Base-by-base conservation (phyloP, 2,113 vertebrate genomes). In the Austrofundulus limnaeus region DNA sequence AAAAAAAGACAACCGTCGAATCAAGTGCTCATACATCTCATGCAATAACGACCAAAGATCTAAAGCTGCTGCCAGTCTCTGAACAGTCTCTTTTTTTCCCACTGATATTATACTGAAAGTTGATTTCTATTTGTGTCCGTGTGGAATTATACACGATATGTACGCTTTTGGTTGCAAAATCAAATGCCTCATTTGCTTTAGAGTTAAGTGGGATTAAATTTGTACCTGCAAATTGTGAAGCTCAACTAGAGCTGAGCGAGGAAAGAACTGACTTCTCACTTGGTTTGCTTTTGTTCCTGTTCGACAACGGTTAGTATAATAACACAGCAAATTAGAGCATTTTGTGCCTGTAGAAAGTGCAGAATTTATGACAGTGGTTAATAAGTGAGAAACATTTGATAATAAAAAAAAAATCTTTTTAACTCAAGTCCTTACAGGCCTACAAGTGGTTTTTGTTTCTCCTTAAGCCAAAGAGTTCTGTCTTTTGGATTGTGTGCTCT, bases 1-100 rank as follows among this genome's bases (percentile, higher is more conserved):
- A 71, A 73, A 75, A 66, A 73, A 42, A 70, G 68, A 72, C 60
- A 66, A 69, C 34, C 50, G 71, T 46, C 53, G 34, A 57, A 61
- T 72, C 50, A 41, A 49, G 23, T 47, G 15, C 57, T 72, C 64
- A 64, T 48, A 54, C 24, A 58, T 78, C 60, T 83, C 49, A 55
- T 66, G 59, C 49, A 49, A 66, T 51, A 46, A 47, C 34, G 5
- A 49, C 42, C 38, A 48, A 55, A 57, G 54, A 70, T 64, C 39
- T 45, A 34, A 50, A 68, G n/a, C 23, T 64, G 71, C 28, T 50
- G 41, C 19, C 62, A 59, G 38, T 66, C 74, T 63, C 50, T 65
- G 66, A 71, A 61, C 61, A 53, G 17, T 57, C 24, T 53, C 10
- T 2, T 15, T 23, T 37, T 52, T n/a, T n/a, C n/a, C n/a, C 15